Conservation (phyloP, 1,140 invertebrate genomes). For the Helicoverpa armigera region DNA sequence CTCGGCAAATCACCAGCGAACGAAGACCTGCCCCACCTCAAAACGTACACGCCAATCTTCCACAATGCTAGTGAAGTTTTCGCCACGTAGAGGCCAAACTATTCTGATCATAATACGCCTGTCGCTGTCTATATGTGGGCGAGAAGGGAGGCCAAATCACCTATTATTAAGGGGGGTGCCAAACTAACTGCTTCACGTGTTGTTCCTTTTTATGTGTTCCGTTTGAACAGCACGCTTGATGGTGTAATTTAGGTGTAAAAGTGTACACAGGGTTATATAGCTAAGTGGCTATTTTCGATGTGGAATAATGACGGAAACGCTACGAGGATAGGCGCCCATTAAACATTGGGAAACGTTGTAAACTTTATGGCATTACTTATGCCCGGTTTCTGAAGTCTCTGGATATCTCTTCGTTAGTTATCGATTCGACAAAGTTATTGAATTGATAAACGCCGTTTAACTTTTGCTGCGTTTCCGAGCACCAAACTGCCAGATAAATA, state of each 20-base stretch:
- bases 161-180: slow-evolving; percentile 82
- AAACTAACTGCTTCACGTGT: slow-evolving; percentile 80
- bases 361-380: slow-evolving; percentile 33
- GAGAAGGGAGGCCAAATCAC: slow-evolving; percentile 73
- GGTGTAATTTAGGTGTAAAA: slow-evolving; percentile 77
- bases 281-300: slow-evolving; percentile 21
- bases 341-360: slow-evolving; percentile 30
- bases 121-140: slow-evolving; percentile 62
- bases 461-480: no score
- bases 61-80: not conserved
- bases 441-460: no score
- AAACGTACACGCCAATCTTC: not conserved
- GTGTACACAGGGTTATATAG: slow-evolving; percentile 53
- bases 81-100: slow-evolving; percentile 60
- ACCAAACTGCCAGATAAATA: no score
- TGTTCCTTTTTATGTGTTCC: slow-evolving; percentile 81
- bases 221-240: slow-evolving; percentile 72
- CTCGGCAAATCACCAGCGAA: slow-evolving; percentile 56
- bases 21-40: slow-evolving; percentile 57
- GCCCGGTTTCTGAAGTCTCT: no score
- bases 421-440: no score
- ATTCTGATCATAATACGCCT: slow-evolving; percentile 61
- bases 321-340: not conserved
- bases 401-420: no score
- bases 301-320: slow-evolving; percentile 23